Conservation (phyloP, 2,797 vertebrate species). For the Phataginus tricuspis region DNA sequence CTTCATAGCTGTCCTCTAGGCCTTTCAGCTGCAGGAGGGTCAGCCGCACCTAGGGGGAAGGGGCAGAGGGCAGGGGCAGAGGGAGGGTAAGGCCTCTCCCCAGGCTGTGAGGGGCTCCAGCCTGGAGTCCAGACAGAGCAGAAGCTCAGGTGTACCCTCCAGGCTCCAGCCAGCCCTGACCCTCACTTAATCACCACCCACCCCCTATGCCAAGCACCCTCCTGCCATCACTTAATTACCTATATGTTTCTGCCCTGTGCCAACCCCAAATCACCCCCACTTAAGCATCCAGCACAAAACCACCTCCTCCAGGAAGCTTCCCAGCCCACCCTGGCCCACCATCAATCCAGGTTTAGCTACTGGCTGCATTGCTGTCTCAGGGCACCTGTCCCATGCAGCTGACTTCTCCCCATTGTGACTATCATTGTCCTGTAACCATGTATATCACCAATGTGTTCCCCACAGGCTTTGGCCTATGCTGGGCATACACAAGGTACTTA, state of each 20-base stretch:
- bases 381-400: background rate
- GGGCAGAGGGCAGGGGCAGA: background rate
- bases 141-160: background rate
- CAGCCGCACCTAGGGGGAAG: conserved; percentile 89
- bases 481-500: background rate
- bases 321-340: background rate
- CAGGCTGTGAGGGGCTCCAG: background rate
- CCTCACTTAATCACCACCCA: background rate
- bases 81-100: background rate
- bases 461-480: background rate
- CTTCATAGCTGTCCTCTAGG: conserved; percentile 93
- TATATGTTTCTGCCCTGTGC: background rate
- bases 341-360: background rate
- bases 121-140: background rate
- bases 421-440: background rate
- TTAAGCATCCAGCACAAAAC: background rate
- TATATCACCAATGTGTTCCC: background rate
- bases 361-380: background rate
- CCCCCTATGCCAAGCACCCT: background rate
- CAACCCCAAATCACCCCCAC: background rate
- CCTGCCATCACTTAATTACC: background rate
- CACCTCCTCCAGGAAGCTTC: background rate
- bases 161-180: background rate
- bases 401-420: background rate
- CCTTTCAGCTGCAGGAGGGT: conserved; percentile 95